Evolutionary conservation across 37 sponge, comb jelly and placozoan genomes (phyloP).

Genomic region (Ianthella basta): DNA sequence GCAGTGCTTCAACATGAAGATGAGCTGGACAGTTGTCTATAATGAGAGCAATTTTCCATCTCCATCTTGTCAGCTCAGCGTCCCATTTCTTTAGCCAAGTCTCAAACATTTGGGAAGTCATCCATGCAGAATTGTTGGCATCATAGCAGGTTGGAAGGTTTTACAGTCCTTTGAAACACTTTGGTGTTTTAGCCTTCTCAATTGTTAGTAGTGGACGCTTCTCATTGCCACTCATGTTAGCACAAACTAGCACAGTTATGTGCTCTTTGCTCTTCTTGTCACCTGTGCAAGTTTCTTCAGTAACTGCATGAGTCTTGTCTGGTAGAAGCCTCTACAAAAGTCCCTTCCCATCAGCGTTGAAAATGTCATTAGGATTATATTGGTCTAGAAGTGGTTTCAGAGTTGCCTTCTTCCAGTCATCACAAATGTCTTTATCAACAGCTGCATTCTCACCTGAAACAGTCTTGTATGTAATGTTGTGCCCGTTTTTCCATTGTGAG

Average conservation of each 20-base stretch:
- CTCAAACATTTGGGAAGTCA: slow-evolving; percentile 38
- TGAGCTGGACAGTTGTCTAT: slow-evolving; percentile 51
- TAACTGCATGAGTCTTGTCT: slow-evolving; percentile 34
- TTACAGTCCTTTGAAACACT: slow-evolving; percentile 37
- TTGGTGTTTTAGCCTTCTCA: slow-evolving; percentile 28
- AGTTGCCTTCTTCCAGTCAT: background rate
- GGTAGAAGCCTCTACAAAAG: slow-evolving; percentile 32
- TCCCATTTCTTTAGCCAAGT: slow-evolving; percentile 30
- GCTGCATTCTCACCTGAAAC: slow-evolving; percentile 1
- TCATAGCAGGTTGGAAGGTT: slow-evolving; percentile 31
- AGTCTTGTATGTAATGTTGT: background rate
- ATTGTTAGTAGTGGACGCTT: slow-evolving; percentile 37
- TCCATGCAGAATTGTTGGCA: slow-evolving; percentile 42
- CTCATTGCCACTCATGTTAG: slow-evolving; percentile 49
- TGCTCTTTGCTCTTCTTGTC: slow-evolving; percentile 26
- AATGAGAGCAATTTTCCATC: slow-evolving; percentile 17
- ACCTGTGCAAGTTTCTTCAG: slow-evolving; percentile 32
- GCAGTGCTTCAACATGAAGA: background rate
- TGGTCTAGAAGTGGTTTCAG: background rate
- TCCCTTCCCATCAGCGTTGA: slow-evolving; percentile 48
- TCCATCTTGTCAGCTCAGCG: background rate
- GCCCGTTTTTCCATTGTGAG: slow-evolving; percentile 21
- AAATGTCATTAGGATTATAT: slow-evolving; percentile 18
- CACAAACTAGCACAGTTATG: slow-evolving; percentile 42
- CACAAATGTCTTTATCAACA: background rate